A percentile compares a stretch with the other conserved stretches of the same genome.
phyloP scores from a whole-genome alignment of 2,797 vertebrate species.

The Lithobates pipiens region DNA sequence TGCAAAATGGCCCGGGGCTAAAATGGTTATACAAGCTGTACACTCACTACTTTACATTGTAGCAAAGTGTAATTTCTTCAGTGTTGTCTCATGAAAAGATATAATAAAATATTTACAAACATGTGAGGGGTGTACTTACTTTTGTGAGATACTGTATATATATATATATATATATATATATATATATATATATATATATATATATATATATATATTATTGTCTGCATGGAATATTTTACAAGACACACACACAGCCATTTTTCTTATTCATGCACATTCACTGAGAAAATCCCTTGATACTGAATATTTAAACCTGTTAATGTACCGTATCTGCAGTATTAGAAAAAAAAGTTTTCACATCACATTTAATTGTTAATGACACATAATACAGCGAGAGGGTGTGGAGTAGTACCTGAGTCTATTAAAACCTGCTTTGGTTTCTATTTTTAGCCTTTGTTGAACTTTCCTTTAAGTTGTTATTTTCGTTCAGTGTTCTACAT shows the following conservation, averaged over 20 bases:
- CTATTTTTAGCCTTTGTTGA: constrained; percentile 75
- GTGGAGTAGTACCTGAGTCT: constrained; percentile 59
- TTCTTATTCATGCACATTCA: not conserved
- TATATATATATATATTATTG: too few relatives aligned
- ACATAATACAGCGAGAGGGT: constrained; percentile 69
- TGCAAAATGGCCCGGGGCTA: too few relatives aligned
- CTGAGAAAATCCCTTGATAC: constrained; percentile 58
- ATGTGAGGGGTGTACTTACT: too few relatives aligned
- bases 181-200: too few relatives aligned
- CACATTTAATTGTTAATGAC: constrained; percentile 68
- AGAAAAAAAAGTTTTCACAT: constrained; percentile 67
- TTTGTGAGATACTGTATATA: too few relatives aligned
- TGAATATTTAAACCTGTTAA: constrained; percentile 64
- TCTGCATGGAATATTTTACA: too few relatives aligned
- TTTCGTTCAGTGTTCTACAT: constrained; percentile 68
- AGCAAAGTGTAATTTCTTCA: too few relatives aligned
- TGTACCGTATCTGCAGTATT: constrained; percentile 65
- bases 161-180: too few relatives aligned
- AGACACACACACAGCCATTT: not conserved
- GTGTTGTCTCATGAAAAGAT: too few relatives aligned
- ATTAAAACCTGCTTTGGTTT: constrained; percentile 62
- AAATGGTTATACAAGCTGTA: too few relatives aligned
- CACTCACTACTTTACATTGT: too few relatives aligned
- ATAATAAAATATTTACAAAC: too few relatives aligned
- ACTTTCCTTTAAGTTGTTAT: constrained; percentile 75